A percentile compares a stretch with the other conserved stretches of the same genome.
Conservation (phyloP, 1,140 invertebrate species). For the Dufourea novaeangliae region DNA sequence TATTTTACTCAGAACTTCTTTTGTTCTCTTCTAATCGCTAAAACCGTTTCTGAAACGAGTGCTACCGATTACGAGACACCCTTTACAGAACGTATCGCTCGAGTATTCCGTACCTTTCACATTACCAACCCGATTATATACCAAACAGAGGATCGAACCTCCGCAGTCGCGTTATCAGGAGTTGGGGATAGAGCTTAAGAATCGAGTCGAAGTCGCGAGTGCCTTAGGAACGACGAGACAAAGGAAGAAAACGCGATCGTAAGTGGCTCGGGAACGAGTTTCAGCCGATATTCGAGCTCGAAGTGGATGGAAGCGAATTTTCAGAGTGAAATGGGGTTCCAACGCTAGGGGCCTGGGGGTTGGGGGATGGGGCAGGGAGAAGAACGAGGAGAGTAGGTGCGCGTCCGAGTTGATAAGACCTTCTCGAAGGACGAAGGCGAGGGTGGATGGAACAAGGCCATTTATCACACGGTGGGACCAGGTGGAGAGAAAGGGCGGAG, state of each 20-base stretch:
- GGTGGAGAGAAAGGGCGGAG: conserved; percentile 59
- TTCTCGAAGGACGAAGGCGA: conserved; percentile 65
- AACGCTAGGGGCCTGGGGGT: conserved; percentile 17
- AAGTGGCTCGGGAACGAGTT: conserved; percentile 31
- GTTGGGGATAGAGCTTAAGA: background rate
- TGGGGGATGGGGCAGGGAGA: conserved; percentile 39
- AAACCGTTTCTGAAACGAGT: too few relatives aligned
- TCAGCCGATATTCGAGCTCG: conserved; percentile 47
- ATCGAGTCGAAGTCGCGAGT: background rate
- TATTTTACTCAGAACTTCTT: too few relatives aligned
- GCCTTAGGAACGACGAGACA: background rate
- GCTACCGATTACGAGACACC: background rate
- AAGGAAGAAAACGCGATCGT: conserved; percentile 6
- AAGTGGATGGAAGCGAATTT: conserved; percentile 43
- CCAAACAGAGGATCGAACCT: background rate
- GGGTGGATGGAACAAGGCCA: conserved; percentile 71
- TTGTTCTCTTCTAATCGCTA: too few relatives aligned
- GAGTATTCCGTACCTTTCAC: too few relatives aligned
- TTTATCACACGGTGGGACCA: conserved; percentile 73
- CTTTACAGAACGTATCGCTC: too few relatives aligned
- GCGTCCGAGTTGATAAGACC: conserved; percentile 75
- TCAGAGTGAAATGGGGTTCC: conserved; percentile 27
- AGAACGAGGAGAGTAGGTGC: conserved; percentile 52
- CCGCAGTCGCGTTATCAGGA: background rate
- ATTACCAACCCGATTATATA: too few relatives aligned